A percentile compares a stretch with the other conserved stretches of the same genome.
Evolutionary conservation across 2,888 invertebrate species (phyloP).

Genomic region (Orchesella flavescens): DNA sequence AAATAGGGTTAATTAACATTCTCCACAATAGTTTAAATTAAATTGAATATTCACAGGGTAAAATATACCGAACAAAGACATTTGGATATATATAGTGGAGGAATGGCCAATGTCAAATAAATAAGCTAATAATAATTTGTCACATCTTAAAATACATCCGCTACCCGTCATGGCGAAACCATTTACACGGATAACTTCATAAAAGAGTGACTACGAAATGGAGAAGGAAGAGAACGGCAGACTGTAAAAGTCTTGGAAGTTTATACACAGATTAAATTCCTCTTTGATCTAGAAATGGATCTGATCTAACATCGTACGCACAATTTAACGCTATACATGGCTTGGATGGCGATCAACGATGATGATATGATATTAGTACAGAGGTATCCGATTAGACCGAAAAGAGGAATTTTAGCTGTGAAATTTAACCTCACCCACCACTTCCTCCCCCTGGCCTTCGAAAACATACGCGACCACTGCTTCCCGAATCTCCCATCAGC

Average conservation of each 20-base stretch:
- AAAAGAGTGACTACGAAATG: slow-evolving; percentile 36
- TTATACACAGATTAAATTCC: neutral
- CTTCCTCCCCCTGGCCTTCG: slow-evolving; percentile 65
- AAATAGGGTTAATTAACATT: too few species aligned
- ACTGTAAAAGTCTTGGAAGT: neutral
- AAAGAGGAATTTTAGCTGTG: slow-evolving; percentile 26
- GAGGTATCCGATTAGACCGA: too few species aligned
- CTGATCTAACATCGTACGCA: neutral
- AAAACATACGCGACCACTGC: slow-evolving; percentile 56
- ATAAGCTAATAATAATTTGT: neutral
- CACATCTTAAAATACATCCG: slow-evolving; percentile 36
- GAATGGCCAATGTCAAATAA: neutral
- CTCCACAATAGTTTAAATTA: too few species aligned
- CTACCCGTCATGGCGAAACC: slow-evolving; percentile 35
- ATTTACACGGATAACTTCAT: slow-evolving; percentile 53
- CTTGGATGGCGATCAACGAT: too few species aligned
- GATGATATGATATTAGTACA: too few species aligned
- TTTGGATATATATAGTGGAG: neutral
- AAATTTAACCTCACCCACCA: slow-evolving; percentile 66
- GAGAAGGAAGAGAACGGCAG: too few species aligned
- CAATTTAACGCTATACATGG: too few species aligned
- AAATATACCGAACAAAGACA: too few species aligned
- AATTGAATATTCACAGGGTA: too few species aligned
- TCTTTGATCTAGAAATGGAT: neutral
- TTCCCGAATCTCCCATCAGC: slow-evolving; percentile 66